Evolutionary conservation across 2,797 vertebrate genomes (phyloP).

Genomic region (Acrossocheilus fasciatus): DNA sequence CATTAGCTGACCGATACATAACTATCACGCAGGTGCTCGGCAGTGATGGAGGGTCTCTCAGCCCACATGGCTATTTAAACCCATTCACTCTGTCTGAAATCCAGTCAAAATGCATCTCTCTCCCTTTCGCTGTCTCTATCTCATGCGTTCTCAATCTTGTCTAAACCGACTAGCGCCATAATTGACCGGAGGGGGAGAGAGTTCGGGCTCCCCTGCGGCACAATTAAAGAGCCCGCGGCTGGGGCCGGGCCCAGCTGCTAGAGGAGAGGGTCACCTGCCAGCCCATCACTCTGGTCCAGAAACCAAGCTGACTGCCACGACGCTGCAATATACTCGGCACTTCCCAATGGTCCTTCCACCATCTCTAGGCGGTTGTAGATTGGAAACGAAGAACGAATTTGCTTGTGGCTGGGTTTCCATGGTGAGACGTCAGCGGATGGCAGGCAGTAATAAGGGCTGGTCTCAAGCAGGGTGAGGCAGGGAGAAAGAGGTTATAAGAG

Average conservation of each 20-base stretch:
- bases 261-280: constrained; percentile 68
- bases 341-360: constrained; percentile 7
- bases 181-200: constrained; percentile 66
- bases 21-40: constrained; percentile 30
- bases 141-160: constrained; percentile 5
- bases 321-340: not conserved
- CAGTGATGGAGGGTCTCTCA: constrained; percentile 43
- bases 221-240: constrained; percentile 71
- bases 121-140: constrained; percentile 14
- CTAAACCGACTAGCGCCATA: constrained; percentile 62
- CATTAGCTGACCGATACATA: constrained; percentile 46
- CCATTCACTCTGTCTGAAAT: constrained; percentile 21
- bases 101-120: constrained; percentile 27
- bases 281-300: constrained; percentile 68
- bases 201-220: constrained; percentile 62
- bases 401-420: constrained; percentile 39
- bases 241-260: constrained; percentile 50
- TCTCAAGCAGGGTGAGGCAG: constrained; percentile 54
- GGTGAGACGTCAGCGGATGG: constrained; percentile 37
- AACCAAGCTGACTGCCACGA: constrained; percentile 43
- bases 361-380: not conserved
- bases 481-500: constrained; percentile 37
- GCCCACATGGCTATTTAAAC: constrained; percentile 43
- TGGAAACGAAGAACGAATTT: not conserved
- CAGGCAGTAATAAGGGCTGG: constrained; percentile 60